Conservation (phyloP, 2,113 vertebrate genomes). For the Psilopogon haemacephalus region DNA sequence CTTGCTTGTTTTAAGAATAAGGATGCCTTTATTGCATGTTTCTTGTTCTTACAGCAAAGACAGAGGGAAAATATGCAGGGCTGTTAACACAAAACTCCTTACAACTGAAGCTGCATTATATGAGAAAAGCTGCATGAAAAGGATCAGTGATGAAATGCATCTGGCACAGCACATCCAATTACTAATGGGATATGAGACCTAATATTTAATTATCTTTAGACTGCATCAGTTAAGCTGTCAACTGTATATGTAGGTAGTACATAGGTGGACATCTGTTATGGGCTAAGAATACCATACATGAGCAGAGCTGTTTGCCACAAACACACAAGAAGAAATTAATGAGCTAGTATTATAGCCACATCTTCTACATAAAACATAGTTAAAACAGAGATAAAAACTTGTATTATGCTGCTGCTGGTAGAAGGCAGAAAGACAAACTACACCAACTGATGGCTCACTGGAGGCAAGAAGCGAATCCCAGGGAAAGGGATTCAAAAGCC, state of each 20-base stretch:
- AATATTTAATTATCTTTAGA: constrained; percentile 47
- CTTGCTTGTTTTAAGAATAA: not conserved
- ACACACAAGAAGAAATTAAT: not conserved
- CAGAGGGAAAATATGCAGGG: not conserved
- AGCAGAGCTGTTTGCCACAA: not conserved
- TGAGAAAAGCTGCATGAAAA: constrained; percentile 1
- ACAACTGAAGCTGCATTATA: not conserved
- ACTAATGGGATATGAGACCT: constrained; percentile 2
- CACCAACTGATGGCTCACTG: not conserved
- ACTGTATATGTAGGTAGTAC: not conserved
- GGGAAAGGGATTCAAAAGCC: not conserved
- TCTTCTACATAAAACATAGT: not conserved
- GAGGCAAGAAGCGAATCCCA: not conserved
- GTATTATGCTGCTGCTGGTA: not conserved
- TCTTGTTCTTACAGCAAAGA: not conserved
- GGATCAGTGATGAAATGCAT: not conserved
- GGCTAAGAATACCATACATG: not conserved
- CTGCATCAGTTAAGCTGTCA: constrained; percentile 14
- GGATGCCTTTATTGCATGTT: not conserved
- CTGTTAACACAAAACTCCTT: not conserved
- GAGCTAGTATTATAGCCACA: not conserved
- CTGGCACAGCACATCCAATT: constrained; percentile 24
- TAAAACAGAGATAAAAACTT: not conserved
- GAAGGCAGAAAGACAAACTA: not conserved
- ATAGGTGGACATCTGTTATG: constrained; percentile 4